Conservation (phyloP, 1,140 invertebrate species). For the Thaumetopoea pityocampa region DNA sequence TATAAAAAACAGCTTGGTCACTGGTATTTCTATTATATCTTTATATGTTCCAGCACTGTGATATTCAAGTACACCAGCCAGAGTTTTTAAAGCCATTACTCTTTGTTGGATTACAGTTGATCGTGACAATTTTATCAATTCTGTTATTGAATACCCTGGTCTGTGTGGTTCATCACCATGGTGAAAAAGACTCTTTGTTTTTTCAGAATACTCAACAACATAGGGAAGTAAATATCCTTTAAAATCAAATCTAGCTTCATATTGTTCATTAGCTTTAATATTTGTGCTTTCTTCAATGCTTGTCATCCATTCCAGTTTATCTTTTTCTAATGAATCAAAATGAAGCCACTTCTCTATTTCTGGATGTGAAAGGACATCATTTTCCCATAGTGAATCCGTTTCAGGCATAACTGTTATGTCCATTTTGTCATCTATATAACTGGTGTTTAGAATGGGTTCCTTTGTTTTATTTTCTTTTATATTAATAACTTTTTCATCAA, state of each 20-base stretch:
- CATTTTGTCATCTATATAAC: constrained; percentile 28
- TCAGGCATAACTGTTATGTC: constrained; percentile 20
- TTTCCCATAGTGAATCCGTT: constrained; percentile 63
- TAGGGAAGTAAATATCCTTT: constrained; percentile 83
- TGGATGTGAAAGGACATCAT: constrained; percentile 79
- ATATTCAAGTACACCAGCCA: constrained; percentile 87
- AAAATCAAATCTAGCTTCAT: constrained; percentile 84
- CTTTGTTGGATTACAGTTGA: constrained; percentile 87
- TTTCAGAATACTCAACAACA: constrained; percentile 76
- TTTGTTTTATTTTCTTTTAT: constrained; percentile 31
- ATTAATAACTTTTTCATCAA: constrained; percentile 4
- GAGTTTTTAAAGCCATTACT: constrained; percentile 84
- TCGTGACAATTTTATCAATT: constrained; percentile 85
- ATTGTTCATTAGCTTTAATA: constrained; percentile 75
- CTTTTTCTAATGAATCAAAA: constrained; percentile 87
- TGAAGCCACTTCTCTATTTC: constrained; percentile 85
- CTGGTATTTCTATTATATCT: constrained; percentile 78
- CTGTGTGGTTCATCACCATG: constrained; percentile 94
- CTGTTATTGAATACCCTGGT: constrained; percentile 91
- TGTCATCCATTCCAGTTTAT: constrained; percentile 92
- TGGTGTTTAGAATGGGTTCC: constrained; percentile 24
- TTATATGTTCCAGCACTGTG: constrained; percentile 85
- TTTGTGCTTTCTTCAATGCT: constrained; percentile 76
- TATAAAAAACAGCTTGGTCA: constrained; percentile 85
- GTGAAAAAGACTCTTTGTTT: constrained; percentile 85